Conservation (phyloP, 2,113 vertebrate genomes). For the Pangasianodon gigas region DNA sequence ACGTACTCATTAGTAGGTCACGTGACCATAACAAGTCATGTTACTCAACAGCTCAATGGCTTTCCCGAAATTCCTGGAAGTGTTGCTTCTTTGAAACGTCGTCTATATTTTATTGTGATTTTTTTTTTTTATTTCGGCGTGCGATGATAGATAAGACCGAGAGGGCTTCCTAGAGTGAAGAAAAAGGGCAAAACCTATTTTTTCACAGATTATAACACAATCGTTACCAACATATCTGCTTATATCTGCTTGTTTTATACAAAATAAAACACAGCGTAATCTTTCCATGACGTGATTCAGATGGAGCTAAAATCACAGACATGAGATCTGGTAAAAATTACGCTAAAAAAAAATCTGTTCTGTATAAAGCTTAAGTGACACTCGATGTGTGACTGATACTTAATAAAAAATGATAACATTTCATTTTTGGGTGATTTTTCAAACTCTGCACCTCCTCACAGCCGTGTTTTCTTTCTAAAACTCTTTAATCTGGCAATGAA, state of each 20-base stretch:
- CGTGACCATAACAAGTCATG: not conserved
- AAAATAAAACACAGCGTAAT: not conserved
- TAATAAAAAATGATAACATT: not conserved
- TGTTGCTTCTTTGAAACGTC: not conserved
- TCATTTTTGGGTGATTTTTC: not conserved
- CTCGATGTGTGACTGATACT: not conserved
- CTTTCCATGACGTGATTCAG: too few species aligned
- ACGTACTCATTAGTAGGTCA: not conserved
- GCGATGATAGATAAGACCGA: too few species aligned
- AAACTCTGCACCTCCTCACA: not conserved
- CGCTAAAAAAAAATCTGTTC: too few species aligned
- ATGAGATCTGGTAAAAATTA: too few species aligned
- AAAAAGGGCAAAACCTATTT: too few species aligned
- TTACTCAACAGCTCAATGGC: too few species aligned
- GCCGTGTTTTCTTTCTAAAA: conserved; percentile 16
- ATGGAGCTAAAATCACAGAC: too few species aligned
- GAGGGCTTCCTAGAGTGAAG: too few species aligned
- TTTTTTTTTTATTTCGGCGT: not conserved
- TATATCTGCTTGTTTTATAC: not conserved
- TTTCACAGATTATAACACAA: too few species aligned
- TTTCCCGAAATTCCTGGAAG: not conserved
- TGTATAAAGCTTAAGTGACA: not conserved
- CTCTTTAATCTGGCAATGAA: conserved; percentile 44
- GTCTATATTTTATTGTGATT: not conserved
- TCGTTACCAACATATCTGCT: too few species aligned